Evolutionary conservation across 2,888 invertebrate genomes (phyloP).

Genomic region (Tachystola acroxantha): DNA sequence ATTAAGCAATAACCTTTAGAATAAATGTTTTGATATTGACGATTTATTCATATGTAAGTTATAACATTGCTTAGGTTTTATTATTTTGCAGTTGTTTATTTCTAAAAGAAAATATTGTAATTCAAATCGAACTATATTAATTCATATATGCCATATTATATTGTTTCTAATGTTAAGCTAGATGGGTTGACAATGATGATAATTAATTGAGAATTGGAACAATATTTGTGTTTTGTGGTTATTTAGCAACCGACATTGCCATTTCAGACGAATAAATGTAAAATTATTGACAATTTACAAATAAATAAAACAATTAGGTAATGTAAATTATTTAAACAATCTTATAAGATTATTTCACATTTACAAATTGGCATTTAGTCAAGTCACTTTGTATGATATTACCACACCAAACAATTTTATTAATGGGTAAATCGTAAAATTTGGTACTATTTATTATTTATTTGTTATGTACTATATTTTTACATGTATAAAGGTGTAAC

Average conservation of each 20-base stretch:
- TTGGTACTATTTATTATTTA: conserved; percentile 77
- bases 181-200: conserved; percentile 54
- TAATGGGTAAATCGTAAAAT: conserved; percentile 67
- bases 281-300: conserved; percentile 42
- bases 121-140: conserved; percentile 69
- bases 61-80: conserved; percentile 72
- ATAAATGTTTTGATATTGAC: conserved; percentile 77
- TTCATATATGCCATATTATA: conserved; percentile 75
- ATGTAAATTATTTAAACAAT: conserved; percentile 52
- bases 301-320: conserved; percentile 45
- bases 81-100: conserved; percentile 70
- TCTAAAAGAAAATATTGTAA: conserved; percentile 64
- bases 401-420: conserved; percentile 70
- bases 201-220: neutral
- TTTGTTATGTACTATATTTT: conserved; percentile 77
- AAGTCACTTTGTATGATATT: conserved; percentile 62
- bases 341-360: conserved; percentile 38
- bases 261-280: conserved; percentile 44
- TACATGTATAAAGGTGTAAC: conserved; percentile 77
- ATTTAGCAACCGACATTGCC: conserved; percentile 48
- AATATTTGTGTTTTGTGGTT: conserved; percentile 48
- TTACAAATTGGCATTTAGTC: conserved; percentile 65
- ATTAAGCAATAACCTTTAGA: conserved; percentile 76
- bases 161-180: conserved; percentile 73
- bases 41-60: conserved; percentile 72